Evolutionary conservation across 1,140 invertebrate species (phyloP).

Genomic region (Thrips palmi): DNA sequence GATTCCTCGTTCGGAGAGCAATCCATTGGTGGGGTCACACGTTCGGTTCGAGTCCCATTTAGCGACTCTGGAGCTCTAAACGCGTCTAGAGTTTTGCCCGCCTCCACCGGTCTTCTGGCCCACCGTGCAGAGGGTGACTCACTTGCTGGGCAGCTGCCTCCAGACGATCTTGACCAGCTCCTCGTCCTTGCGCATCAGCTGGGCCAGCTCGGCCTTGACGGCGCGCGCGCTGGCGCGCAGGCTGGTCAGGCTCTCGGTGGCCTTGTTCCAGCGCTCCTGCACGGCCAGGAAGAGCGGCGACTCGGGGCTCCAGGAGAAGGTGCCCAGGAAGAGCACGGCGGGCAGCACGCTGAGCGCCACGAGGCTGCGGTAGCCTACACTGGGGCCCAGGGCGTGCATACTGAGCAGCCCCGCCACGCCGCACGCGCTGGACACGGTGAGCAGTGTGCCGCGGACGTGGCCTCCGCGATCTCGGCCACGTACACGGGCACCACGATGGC

Average conservation of each 20-base stretch:
- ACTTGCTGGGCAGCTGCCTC: conserved; percentile 1
- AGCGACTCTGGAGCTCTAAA: background rate
- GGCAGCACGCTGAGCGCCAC: background rate
- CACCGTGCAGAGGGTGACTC: background rate
- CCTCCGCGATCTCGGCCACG: no score
- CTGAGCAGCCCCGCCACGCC: conserved; percentile 3
- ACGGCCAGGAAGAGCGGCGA: background rate
- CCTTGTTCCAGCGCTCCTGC: no score
- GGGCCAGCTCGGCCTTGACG: conserved; percentile 1
- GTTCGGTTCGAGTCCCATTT: no score
- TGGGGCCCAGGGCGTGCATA: conserved; percentile 4
- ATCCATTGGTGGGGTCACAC: no score
- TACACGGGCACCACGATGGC: no score
- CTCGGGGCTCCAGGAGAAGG: background rate
- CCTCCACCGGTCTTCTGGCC: background rate
- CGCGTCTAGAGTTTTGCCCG: background rate
- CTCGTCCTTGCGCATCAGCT: background rate
- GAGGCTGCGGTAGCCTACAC: conserved; percentile 7
- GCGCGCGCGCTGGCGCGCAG: conserved; percentile 1
- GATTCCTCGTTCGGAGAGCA: no score
- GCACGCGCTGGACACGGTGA: no score
- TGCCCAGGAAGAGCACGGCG: conserved; percentile 6
- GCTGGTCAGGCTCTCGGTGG: conserved; percentile 1
- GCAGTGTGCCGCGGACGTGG: no score
- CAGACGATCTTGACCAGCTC: background rate